Base-by-base conservation (phyloP, 2,113 vertebrate species). In the Callopanchax toddi region DNA sequence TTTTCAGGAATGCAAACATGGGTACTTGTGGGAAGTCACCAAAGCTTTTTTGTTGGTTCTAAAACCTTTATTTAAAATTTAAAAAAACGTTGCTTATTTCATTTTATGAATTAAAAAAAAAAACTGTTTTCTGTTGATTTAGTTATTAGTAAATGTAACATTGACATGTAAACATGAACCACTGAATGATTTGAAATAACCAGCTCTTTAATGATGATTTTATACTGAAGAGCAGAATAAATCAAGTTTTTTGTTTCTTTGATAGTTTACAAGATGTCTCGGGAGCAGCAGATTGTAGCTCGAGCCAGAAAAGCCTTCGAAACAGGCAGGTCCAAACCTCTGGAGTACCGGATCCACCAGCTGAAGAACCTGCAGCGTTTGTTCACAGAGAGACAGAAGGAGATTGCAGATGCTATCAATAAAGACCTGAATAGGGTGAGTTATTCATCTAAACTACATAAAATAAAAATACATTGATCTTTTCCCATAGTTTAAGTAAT, bases 391-490 rank as follows among this genome's bases (percentile, higher is more conserved):
- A 87, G 70, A 32, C 85, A 93, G 32, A 59, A 68, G 16, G 93
- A 93, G 0, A 91, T 98, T n/a, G n/a, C 71, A 0, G 78, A 78
- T 0, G 95, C 94, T 1, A 54, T 95, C 56, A 89, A 88, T 6
- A 93, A 93, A 0, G 95, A 98, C 62, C 91, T 98, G 15, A 85
- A 89, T 70, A 96, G 92, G 93, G 96, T 97, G 59, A 78, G 76
- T 20, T 11, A 2, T 18, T 1, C 21, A 10, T 37, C 17, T 18
- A 18, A 69, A 43, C 13, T 16, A 25, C 1, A n/a, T n/a, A n/a
- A n/a, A n/a, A n/a, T n/a, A n/a, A n/a, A n/a, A n/a, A n/a, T n/a
- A n/a, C n/a, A n/a, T n/a, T n/a, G n/a, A n/a, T n/a, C n/a, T n/a
- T n/a, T n/a, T n/a, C n/a, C n/a, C n/a, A n/a, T n/a, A n/a, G n/a